Base-by-base conservation (phyloP, 2,113 vertebrate species). In the Potamarius usumacintae region DNA sequence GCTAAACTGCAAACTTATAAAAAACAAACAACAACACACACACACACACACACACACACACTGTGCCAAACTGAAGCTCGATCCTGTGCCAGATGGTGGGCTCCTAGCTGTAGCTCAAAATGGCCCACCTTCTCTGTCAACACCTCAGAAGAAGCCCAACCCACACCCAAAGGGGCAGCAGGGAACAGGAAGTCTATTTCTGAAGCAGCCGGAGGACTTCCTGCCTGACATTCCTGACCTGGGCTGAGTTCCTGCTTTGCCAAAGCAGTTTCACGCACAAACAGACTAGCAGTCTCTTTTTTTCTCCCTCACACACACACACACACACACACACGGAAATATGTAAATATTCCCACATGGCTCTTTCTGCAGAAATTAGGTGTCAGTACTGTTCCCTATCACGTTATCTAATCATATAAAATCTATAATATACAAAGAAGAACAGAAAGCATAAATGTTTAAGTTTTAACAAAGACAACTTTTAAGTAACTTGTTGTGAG, bases 161-260 rank as follows among this genome's bases (percentile, higher is more conserved):
- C 92, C 89, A 89, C 89, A 89, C 93, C 90, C 92, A 92, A 79
- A 91, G 85, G 58, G 90, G 88, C 82, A 67, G 71, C 81, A 90
- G 91, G 57, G 86, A 92, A 92, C 92, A 94, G 95, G 95, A 96
- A 94, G 93, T 94, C 94, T 96, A 96, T 94, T 95, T 96, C 91
- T 91, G 90, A 88, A 87, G 87, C 85, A 88, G 85, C 86, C 90
- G 72, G 94, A 94, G 93, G 88, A 93, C 92, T 96, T 96, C 95
- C 95, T 95, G 93, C 86, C 89, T 94, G 94, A 94, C 95, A 96
- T 96, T 96, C 95, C 95, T 95, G 92, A 94, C 93, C 92, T 90
- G 90, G 90, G 90, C 90, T 42, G 90, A 89, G 89, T 94, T 96
- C 94, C 95, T 95, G 93, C 80, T 91, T 90, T 89, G 82, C 77